A percentile compares a stretch with the other conserved stretches of the same genome.
Evolutionary conservation across 35 echinoderm and acorn worm genomes (phyloP).

Genomic region (Nesometra sesokonis): DNA sequence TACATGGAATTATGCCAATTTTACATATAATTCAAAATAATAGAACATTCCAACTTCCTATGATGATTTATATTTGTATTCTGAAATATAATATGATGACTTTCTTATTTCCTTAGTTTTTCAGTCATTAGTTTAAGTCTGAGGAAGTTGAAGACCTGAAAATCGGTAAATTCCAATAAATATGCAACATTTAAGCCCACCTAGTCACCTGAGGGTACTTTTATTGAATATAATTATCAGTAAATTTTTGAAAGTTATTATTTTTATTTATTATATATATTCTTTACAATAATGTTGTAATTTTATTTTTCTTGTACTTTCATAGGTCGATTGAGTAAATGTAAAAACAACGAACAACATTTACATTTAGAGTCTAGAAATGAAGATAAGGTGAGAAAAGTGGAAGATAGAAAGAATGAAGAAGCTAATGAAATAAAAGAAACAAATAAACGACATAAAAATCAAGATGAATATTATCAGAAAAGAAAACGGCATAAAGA

Average conservation of each 20-base stretch:
- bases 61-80: not conserved
- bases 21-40: no score
- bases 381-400: not conserved
- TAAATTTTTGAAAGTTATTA: constrained; percentile 1
- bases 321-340: constrained; percentile 71
- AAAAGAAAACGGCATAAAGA: not conserved
- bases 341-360: constrained; percentile 19
- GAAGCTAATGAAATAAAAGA: not conserved
- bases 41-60: no score
- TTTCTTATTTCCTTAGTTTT: not conserved
- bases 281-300: not conserved
- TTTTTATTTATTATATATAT: not conserved
- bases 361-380: not conserved
- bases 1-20: no score
- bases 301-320: not conserved
- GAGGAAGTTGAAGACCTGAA: constrained; percentile 41
- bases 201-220: no score
- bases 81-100: not conserved
- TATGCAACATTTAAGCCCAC: no score
- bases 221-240: no score
- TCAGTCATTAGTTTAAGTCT: constrained; percentile 98
- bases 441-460: constrained; percentile 12
- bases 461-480: not conserved
- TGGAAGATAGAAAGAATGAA: not conserved
- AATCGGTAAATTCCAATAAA: no score